These are phyloP conservation scores for Agrotis clavis DNA, from an alignment of 2,888 invertebrate species.

Conservation along the genomic window DNA sequence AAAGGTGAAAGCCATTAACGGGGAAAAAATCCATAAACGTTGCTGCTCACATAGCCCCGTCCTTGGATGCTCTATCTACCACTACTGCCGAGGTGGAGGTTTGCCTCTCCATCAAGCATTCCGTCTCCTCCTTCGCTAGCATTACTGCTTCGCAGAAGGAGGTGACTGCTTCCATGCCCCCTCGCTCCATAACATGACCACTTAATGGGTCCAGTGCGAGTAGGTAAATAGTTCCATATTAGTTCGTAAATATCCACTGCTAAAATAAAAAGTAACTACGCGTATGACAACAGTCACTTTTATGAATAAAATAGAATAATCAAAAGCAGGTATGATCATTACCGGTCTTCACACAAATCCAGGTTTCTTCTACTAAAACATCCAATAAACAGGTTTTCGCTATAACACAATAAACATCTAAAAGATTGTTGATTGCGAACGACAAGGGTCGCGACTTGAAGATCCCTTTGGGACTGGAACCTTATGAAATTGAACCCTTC, in stretches of 20 bases:
- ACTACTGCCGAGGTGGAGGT: too few relatives aligned
- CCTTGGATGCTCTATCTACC: too few relatives aligned
- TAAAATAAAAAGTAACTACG: neutral
- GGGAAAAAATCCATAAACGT: neutral
- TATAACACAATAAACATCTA: constrained; percentile 41
- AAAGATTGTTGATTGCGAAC: constrained; percentile 54
- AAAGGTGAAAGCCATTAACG: too few relatives aligned
- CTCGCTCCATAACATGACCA: too few relatives aligned
- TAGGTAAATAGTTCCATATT: too few relatives aligned
- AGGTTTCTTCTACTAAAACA: constrained; percentile 5
- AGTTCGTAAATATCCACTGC: neutral
- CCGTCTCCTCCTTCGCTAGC: too few relatives aligned
- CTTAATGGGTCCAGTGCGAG: too few relatives aligned
- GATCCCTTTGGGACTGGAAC: constrained; percentile 37
- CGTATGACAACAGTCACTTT: neutral
- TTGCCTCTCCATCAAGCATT: too few relatives aligned
- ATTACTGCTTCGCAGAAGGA: too few relatives aligned
- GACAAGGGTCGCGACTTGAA: constrained; percentile 28
- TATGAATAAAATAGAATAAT: neutral
- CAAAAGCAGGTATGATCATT: neutral
- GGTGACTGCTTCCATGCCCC: too few relatives aligned
- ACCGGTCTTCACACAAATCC: neutral
- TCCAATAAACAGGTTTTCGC: constrained; percentile 30
- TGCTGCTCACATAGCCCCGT: neutral
- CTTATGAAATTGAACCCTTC: constrained; percentile 34